phyloP scores from a whole-genome alignment of 2,888 invertebrate species.

The Griposia aprilina region DNA sequence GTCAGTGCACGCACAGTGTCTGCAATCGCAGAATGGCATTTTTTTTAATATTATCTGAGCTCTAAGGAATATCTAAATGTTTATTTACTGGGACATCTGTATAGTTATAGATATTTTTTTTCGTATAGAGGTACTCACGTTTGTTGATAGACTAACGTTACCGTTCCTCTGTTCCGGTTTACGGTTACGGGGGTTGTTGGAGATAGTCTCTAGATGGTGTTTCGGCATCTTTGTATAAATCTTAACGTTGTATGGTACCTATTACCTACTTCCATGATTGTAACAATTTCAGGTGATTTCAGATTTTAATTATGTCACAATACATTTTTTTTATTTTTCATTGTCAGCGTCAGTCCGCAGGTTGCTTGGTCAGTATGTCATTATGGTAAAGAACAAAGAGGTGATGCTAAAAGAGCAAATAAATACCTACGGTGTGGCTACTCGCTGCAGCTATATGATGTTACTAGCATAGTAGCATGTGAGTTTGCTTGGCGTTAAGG shows the following conservation, averaged over 20 bases:
- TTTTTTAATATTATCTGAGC: slow-evolving; percentile 50
- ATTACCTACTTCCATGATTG: slow-evolving; percentile 14
- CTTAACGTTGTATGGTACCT: neutral
- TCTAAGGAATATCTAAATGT: neutral
- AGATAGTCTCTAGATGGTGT: slow-evolving; percentile 37
- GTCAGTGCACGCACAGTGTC: slow-evolving; percentile 67
- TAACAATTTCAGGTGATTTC: neutral
- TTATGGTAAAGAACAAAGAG: slow-evolving; percentile 12
- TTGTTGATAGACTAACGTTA: slow-evolving; percentile 11
- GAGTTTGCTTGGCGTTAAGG: neutral
- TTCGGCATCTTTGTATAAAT: slow-evolving; percentile 22
- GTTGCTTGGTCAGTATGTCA: neutral
- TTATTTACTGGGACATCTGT: neutral
- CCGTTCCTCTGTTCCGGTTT: neutral
- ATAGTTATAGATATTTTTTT: slow-evolving; percentile 2
- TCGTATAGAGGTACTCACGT: slow-evolving; percentile 16
- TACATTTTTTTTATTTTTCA: neutral
- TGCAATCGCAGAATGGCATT: slow-evolving; percentile 78
- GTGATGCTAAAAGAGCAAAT: neutral
- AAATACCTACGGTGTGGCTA: neutral
- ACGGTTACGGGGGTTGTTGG: neutral
- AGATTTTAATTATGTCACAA: neutral
- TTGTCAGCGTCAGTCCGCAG: neutral
- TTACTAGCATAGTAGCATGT: neutral
- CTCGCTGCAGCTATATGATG: neutral